A percentile compares a stretch with the other conserved stretches of the same genome.
Conservation (phyloP, 1,140 invertebrate species). For the Cotesia glomerata region DNA sequence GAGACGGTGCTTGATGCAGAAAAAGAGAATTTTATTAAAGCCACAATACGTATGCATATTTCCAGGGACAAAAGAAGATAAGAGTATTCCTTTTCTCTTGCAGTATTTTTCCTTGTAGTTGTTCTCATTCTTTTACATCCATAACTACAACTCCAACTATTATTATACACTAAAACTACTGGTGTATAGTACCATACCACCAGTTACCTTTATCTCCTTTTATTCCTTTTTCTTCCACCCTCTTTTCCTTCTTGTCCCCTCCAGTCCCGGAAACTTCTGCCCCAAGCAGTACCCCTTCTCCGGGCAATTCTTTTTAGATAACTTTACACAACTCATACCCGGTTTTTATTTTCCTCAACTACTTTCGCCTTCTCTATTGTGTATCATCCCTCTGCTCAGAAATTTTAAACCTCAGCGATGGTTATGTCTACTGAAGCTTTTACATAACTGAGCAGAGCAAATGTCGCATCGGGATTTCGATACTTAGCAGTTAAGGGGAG, state of each 20-base stretch:
- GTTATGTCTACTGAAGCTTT: too few species aligned
- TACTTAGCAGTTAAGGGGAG: too few species aligned
- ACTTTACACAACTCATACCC: constrained; percentile 14
- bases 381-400: not conserved
- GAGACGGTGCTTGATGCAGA: constrained; percentile 21
- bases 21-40: constrained; percentile 30
- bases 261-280: too few species aligned
- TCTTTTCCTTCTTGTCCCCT: not conserved
- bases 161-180: not conserved
- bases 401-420: too few species aligned
- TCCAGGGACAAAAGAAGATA: constrained; percentile 26
- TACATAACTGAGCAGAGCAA: too few species aligned
- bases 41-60: constrained; percentile 24
- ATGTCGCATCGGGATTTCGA: too few species aligned
- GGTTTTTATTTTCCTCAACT: not conserved
- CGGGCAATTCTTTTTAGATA: constrained; percentile 1
- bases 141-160: constrained; percentile 13
- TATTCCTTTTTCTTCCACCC: not conserved
- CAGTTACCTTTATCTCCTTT: not conserved
- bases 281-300: too few species aligned
- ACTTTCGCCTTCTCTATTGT: not conserved
- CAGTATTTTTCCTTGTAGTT: not conserved
- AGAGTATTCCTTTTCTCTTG: constrained; percentile 24
- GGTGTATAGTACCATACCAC: not conserved
- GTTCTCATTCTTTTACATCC: constrained; percentile 24